Conservation (phyloP, 1,140 invertebrate genomes). For the Habropoda laboriosa region DNA sequence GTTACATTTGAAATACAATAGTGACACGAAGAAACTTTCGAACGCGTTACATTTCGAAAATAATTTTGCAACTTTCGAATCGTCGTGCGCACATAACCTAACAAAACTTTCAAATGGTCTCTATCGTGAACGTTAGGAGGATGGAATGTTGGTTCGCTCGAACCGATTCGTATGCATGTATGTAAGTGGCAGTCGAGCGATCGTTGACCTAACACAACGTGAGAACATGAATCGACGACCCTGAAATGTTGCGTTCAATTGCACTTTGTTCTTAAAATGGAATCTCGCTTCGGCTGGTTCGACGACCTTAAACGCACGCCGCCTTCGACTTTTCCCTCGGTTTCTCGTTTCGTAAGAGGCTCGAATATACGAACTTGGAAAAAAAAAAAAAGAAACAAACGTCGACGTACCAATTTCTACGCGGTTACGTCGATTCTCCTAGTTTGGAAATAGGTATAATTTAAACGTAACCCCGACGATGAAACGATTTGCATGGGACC, state of each 20-base stretch:
- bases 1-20: too few relatives aligned
- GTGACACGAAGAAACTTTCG: too few relatives aligned
- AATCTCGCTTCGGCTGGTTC: background rate
- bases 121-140: background rate
- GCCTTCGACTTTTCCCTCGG: background rate
- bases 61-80: background rate
- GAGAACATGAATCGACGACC: background rate
- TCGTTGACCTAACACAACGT: slow-evolving; percentile 13
- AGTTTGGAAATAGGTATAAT: slow-evolving; percentile 26
- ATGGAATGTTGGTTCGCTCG: background rate
- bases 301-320: background rate
- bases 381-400: too few relatives aligned
- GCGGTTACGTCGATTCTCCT: background rate
- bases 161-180: background rate
- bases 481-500: background rate
- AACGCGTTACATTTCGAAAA: too few relatives aligned
- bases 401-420: background rate
- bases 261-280: slow-evolving; percentile 29
- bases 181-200: background rate
- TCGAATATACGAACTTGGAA: background rate
- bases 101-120: background rate
- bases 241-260: slow-evolving; percentile 26
- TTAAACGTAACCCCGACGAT: background rate
- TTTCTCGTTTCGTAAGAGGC: background rate
- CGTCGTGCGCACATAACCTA: too few relatives aligned